Evolutionary conservation across 1,140 invertebrate species (phyloP).

Genomic region (Lerema accius): DNA sequence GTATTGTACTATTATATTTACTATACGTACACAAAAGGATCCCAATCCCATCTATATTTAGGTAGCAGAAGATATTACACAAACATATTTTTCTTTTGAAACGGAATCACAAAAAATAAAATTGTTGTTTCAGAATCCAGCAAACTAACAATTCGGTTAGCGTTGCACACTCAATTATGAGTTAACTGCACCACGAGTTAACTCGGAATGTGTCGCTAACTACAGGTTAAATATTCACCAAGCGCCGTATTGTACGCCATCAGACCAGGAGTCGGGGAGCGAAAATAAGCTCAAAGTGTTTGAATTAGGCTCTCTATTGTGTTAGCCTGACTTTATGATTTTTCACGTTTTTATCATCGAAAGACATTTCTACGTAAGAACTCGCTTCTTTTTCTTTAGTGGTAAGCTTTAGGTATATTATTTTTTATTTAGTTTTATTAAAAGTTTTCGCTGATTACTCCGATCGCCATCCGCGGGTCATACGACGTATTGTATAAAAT

Average conservation of each 20-base stretch:
- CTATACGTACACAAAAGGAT: too few species aligned
- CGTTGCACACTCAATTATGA: conserved; percentile 63
- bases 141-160: conserved; percentile 64
- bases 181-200: conserved; percentile 63
- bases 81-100: not conserved
- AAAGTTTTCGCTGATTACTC: too few species aligned
- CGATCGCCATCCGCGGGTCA: too few species aligned
- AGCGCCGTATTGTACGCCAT: conserved; percentile 48
- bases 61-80: too few species aligned
- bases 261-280: conserved; percentile 26
- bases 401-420: too few species aligned
- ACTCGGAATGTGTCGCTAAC: conserved; percentile 65
- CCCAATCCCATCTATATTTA: too few species aligned
- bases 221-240: conserved; percentile 60
- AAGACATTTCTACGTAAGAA: too few species aligned
- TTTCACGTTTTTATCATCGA: conserved; percentile 15
- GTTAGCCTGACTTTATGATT: conserved; percentile 17
- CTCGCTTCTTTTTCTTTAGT: too few species aligned
- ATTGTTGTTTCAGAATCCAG: conserved; percentile 26
- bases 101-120: not conserved
- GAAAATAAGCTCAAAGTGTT: conserved; percentile 44
- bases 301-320: conserved; percentile 37
- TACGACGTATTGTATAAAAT: too few species aligned
- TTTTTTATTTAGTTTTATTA: too few species aligned
- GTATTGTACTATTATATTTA: too few species aligned